These are phyloP conservation scores for Grus americana DNA, from an alignment of 2,113 vertebrate genomes.

Conservation along the genomic window DNA sequence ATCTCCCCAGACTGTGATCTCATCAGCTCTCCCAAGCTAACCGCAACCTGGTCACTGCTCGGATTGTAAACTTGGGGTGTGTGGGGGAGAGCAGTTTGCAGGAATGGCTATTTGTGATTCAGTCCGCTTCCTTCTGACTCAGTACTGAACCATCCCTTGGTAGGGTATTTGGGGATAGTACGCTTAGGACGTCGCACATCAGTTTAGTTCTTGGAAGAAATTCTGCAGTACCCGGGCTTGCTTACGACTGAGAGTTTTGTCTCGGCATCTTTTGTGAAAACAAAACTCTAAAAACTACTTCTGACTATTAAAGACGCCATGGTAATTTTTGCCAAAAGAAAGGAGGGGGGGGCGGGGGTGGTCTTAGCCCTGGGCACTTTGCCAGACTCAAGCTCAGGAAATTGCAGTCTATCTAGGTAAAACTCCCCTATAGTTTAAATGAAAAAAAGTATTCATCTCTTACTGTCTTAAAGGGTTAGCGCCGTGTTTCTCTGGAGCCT, in stretches of 20 bases:
- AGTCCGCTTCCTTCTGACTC: slow-evolving; percentile 25
- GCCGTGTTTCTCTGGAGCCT: neutral
- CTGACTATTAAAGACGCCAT: slow-evolving; percentile 3
- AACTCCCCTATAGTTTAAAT: slow-evolving; percentile 61
- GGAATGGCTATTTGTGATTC: slow-evolving; percentile 48
- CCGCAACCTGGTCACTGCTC: slow-evolving; percentile 43
- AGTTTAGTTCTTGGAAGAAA: neutral
- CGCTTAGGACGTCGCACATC: neutral
- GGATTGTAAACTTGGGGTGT: neutral
- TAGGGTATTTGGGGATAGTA: slow-evolving; percentile 21
- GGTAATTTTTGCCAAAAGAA: slow-evolving; percentile 50
- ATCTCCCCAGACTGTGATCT: slow-evolving; percentile 57
- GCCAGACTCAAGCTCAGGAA: slow-evolving; percentile 60
- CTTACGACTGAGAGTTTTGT: neutral
- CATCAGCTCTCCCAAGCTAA: slow-evolving; percentile 60
- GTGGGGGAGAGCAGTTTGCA: neutral
- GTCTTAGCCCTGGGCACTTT: slow-evolving; percentile 50
- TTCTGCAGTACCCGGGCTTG: neutral
- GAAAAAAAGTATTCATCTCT: slow-evolving; percentile 61
- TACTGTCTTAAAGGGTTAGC: slow-evolving; percentile 52
- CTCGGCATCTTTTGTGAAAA: slow-evolving; percentile 26
- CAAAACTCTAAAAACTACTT: slow-evolving; percentile 13
- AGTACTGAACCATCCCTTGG: slow-evolving; percentile 19
- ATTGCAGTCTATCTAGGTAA: slow-evolving; percentile 69
- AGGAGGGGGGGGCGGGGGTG: neutral